Conservation (phyloP, 2,113 vertebrate species). For the Heliornis fulica region DNA sequence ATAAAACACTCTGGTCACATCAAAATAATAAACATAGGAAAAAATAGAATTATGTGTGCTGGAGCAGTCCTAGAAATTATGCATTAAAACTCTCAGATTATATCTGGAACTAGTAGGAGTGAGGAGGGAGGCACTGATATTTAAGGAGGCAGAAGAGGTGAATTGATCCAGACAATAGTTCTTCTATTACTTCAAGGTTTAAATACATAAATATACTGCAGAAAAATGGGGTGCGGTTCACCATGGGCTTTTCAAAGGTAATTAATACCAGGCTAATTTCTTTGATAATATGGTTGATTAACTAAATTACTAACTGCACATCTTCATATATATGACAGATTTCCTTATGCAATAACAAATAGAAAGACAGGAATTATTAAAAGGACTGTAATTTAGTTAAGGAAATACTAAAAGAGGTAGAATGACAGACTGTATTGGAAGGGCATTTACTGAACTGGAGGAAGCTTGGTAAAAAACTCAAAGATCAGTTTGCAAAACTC, state of each 20-base stretch:
- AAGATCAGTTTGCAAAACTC: neutral
- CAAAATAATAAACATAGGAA: neutral
- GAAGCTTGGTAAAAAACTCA: neutral
- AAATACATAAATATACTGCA: neutral
- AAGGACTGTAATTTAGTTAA: neutral
- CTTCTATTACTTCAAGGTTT: neutral
- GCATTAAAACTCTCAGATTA: neutral
- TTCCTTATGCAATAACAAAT: neutral
- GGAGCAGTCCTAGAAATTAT: neutral
- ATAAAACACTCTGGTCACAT: neutral
- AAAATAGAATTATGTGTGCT: neutral
- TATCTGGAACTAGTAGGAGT: neutral
- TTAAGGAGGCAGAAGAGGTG: neutral
- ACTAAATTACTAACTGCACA: neutral
- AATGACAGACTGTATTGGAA: neutral
- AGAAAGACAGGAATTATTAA: neutral
- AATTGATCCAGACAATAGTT: neutral
- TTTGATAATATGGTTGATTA: neutral
- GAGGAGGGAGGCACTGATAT: rapidly evolving
- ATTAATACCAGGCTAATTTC: neutral
- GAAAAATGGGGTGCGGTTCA: neutral
- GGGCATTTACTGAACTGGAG: neutral
- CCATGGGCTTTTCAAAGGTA: neutral
- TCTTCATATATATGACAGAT: neutral
- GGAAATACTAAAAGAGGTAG: neutral